A percentile compares a stretch with the other conserved stretches of the same genome.
phyloP scores from a whole-genome alignment of 2,113 vertebrate genomes.

The Malurus alboscapulatus region DNA sequence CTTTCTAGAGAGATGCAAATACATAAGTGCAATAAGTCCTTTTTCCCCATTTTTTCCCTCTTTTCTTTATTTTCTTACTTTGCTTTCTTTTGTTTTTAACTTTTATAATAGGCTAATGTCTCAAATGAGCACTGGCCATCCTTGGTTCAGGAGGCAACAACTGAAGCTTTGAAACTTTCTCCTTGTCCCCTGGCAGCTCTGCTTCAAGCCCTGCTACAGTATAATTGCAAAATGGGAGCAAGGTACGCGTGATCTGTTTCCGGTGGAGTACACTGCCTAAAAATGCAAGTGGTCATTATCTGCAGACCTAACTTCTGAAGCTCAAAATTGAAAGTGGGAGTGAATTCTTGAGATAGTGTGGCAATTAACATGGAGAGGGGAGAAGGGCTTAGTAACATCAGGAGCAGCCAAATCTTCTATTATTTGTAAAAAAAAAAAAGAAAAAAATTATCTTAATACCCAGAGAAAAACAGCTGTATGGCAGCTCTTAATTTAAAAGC shows the following conservation, averaged over 20 bases:
- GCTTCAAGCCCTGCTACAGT: conserved; percentile 90
- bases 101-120: conserved; percentile 73
- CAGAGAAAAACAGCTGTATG: not conserved
- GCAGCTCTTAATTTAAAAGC: not conserved
- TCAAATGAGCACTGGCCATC: conserved; percentile 84
- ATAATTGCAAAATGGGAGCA: conserved; percentile 83
- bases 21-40: not conserved
- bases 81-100: not conserved
- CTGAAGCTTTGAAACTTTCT: conserved; percentile 86
- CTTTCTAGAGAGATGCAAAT: not conserved
- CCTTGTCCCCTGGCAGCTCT: conserved; percentile 83
- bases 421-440: not conserved
- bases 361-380: not conserved
- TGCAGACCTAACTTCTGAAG: not conserved
- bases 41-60: rapidly evolving
- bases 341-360: not conserved
- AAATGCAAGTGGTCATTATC: not conserved
- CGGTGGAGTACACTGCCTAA: not conserved
- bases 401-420: not conserved
- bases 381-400: not conserved
- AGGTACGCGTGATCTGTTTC: conserved; percentile 69
- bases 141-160: conserved; percentile 88
- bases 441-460: not conserved
- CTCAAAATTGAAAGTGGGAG: not conserved
- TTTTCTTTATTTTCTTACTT: not conserved